Evolutionary conservation across 2,888 invertebrate species (phyloP).

Genomic region (Escarpia spicata): DNA sequence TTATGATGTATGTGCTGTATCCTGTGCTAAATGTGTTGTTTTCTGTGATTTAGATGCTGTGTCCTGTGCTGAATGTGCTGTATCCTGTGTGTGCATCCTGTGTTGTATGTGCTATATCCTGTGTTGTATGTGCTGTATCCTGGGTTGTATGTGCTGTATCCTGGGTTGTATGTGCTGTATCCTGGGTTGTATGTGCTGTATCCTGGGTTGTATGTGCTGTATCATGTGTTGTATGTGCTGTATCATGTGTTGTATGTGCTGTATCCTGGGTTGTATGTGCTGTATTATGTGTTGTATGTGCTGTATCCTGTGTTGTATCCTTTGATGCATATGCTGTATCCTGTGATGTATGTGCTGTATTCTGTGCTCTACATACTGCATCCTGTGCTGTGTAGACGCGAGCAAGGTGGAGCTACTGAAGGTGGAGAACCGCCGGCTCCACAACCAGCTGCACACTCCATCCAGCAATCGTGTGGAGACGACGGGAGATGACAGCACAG

Average conservation of each 20-base stretch:
- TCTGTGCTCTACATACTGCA: neutral
- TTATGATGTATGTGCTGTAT: neutral
- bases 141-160: neutral
- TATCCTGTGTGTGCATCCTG: neutral
- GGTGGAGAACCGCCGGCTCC: slow-evolving; percentile 30
- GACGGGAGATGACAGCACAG: neutral
- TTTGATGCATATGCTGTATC: neutral
- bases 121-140: neutral
- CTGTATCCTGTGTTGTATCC: neutral
- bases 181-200: neutral
- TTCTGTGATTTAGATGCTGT: neutral
- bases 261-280: neutral
- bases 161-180: neutral
- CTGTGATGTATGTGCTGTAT: neutral
- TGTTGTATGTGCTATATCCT: too few relatives aligned
- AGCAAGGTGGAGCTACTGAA: slow-evolving; percentile 31
- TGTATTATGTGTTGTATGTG: neutral
- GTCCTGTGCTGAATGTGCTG: neutral
- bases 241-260: neutral
- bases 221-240: slow-evolving; percentile 14
- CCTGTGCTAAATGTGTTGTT: neutral
- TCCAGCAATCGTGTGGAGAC: neutral
- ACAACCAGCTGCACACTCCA: slow-evolving; percentile 24
- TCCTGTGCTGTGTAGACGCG: slow-evolving; percentile 27
- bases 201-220: neutral